Evolutionary conservation across 2,888 invertebrate genomes (phyloP).

Genomic region (Anticlea derivata): DNA sequence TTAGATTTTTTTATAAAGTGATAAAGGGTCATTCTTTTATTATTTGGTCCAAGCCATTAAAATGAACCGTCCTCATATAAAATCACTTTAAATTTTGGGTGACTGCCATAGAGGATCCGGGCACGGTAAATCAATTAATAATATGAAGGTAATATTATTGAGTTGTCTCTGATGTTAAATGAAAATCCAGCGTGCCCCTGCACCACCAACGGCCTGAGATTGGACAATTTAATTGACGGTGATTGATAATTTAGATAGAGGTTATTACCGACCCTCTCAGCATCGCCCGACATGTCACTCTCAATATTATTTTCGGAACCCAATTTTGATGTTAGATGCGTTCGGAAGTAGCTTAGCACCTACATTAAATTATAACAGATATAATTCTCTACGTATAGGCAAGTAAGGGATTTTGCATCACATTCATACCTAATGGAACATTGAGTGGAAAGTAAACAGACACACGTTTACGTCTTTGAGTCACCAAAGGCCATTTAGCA

Average conservation of each 20-base stretch:
- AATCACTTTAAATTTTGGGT: slow-evolving; percentile 28
- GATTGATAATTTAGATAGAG: slow-evolving; percentile 70
- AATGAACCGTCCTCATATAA: slow-evolving; percentile 23
- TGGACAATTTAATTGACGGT: slow-evolving; percentile 63
- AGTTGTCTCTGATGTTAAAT: slow-evolving; percentile 57
- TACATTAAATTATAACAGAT: not conserved
- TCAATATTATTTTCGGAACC: slow-evolving; percentile 30
- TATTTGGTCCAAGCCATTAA: slow-evolving; percentile 21
- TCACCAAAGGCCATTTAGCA: slow-evolving; percentile 73
- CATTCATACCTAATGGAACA: slow-evolving; percentile 4
- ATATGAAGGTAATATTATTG: slow-evolving; percentile 43
- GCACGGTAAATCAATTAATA: slow-evolving; percentile 41
- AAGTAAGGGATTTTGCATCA: not conserved
- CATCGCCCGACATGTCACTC: slow-evolving; percentile 34
- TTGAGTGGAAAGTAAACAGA: slow-evolving; percentile 45
- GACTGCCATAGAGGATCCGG: slow-evolving; percentile 27
- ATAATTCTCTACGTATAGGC: not conserved
- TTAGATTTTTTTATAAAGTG: not conserved
- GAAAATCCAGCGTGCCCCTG: slow-evolving; percentile 58
- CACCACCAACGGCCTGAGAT: slow-evolving; percentile 51
- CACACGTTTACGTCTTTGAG: slow-evolving; percentile 59
- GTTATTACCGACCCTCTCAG: slow-evolving; percentile 46
- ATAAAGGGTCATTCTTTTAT: slow-evolving; percentile 12
- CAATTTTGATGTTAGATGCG: slow-evolving; percentile 12
- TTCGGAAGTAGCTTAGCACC: not conserved